Evolutionary conservation across 2,888 invertebrate genomes (phyloP).

Genomic region (Diarsia brunnea): DNA sequence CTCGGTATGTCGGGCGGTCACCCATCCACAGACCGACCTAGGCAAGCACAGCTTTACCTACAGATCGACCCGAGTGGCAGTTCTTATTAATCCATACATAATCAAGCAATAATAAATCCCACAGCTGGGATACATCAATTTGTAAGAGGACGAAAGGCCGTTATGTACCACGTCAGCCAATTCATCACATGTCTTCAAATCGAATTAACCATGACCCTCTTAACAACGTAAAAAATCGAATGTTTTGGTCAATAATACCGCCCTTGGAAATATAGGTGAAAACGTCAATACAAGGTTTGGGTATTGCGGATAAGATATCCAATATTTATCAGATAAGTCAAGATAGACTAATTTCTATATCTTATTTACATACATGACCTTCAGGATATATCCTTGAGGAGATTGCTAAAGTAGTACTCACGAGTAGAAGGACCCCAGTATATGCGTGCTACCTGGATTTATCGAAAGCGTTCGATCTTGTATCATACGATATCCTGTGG

Average conservation of each 20-base stretch:
- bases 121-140: neutral
- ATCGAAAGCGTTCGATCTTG: too few relatives aligned
- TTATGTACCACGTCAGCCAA: neutral
- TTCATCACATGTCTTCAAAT: neutral
- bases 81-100: too few relatives aligned
- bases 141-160: neutral
- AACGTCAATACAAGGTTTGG: neutral
- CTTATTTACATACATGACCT: slow-evolving; percentile 37
- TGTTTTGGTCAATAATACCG: slow-evolving; percentile 33
- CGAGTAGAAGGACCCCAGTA: too few relatives aligned
- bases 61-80: too few relatives aligned
- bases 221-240: slow-evolving; percentile 15
- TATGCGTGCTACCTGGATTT: too few relatives aligned
- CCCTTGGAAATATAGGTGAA: slow-evolving; percentile 56
- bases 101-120: neutral
- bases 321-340: slow-evolving; percentile 29
- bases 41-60: too few relatives aligned
- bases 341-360: slow-evolving; percentile 32
- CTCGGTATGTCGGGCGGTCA: too few relatives aligned
- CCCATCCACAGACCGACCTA: too few relatives aligned
- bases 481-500: too few relatives aligned
- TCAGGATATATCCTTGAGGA: slow-evolving; percentile 27
- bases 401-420: slow-evolving; percentile 37
- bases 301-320: slow-evolving; percentile 51
- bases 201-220: slow-evolving; percentile 18